A percentile compares a stretch with the other conserved stretches of the same genome.
These are phyloP conservation scores for Drosophila longiperda DNA, from an alignment of 2,888 invertebrate species.

Conservation along the genomic window DNA sequence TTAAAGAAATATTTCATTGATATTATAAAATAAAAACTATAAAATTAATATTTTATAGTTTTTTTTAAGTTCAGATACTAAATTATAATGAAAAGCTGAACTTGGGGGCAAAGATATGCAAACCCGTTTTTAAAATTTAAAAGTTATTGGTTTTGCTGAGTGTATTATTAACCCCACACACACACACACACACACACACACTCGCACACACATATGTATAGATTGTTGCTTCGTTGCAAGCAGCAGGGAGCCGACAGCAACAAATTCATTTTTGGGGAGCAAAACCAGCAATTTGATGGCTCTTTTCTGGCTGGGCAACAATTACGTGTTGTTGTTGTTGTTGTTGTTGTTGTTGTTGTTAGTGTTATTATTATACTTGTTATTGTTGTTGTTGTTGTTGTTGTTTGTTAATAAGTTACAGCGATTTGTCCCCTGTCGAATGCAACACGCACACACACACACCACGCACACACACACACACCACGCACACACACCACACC, in stretches of 20 bases:
- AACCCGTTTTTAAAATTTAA: neutral
- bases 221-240: constrained; percentile 13
- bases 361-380: constrained; percentile 12
- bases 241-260: constrained; percentile 54
- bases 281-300: constrained; percentile 35
- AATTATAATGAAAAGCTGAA: neutral
- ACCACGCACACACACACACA: neutral
- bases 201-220: neutral
- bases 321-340: constrained; percentile 20
- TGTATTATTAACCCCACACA: neutral
- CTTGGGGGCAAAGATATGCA: neutral
- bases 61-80: too few relatives aligned
- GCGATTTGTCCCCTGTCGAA: constrained; percentile 71
- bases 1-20: too few relatives aligned
- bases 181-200: neutral
- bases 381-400: constrained; percentile 24
- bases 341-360: constrained; percentile 31
- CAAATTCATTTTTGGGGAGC: constrained; percentile 27
- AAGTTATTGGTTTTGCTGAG: neutral
- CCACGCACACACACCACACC: constrained; percentile 8
- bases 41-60: too few relatives aligned
- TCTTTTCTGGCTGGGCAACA: constrained; percentile 23
- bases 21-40: too few relatives aligned
- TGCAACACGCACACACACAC: constrained; percentile 17
- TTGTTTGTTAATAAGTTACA: constrained; percentile 72